Evolutionary conservation across 2,113 vertebrate genomes (phyloP).

Genomic region (Apteryx mantelli): DNA sequence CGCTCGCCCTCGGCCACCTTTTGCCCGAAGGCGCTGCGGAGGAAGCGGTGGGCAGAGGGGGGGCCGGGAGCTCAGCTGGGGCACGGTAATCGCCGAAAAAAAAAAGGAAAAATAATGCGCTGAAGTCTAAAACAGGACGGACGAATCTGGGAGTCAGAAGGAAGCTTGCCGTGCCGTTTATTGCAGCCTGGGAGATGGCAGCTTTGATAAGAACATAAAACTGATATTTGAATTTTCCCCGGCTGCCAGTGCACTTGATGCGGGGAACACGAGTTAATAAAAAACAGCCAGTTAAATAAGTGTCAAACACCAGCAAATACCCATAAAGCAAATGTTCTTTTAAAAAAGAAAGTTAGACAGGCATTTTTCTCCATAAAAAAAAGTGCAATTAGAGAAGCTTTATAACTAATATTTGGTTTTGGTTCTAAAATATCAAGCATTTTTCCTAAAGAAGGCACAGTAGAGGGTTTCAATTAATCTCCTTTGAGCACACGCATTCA

Average conservation of each 20-base stretch:
- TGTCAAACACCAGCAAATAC: constrained; percentile 74
- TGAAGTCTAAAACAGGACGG: neutral
- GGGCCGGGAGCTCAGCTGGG: neutral
- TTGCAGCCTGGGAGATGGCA: neutral
- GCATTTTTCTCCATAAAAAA: constrained; percentile 65
- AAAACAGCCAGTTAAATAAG: constrained; percentile 76
- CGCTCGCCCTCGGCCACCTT: accelerated
- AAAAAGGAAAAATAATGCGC: neutral
- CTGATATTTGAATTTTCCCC: constrained; percentile 65
- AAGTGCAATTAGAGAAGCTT: constrained; percentile 71
- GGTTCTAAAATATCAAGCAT: constrained; percentile 41
- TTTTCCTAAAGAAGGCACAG: neutral
- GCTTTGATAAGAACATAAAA: constrained; percentile 58
- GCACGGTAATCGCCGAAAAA: neutral
- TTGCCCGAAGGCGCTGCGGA: accelerated
- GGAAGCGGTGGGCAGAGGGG: accelerated
- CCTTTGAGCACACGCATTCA: constrained; percentile 45
- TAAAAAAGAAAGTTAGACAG: constrained; percentile 70
- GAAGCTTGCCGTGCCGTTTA: constrained; percentile 18
- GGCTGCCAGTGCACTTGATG: constrained; percentile 67
- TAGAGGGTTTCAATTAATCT: constrained; percentile 54
- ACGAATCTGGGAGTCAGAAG: neutral
- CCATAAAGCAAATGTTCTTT: constrained; percentile 62
- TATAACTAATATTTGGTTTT: constrained; percentile 73
- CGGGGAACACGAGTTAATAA: constrained; percentile 73